Evolutionary conservation across 2,113 vertebrate species (phyloP).

Genomic region (Cromileptes altivelis): DNA sequence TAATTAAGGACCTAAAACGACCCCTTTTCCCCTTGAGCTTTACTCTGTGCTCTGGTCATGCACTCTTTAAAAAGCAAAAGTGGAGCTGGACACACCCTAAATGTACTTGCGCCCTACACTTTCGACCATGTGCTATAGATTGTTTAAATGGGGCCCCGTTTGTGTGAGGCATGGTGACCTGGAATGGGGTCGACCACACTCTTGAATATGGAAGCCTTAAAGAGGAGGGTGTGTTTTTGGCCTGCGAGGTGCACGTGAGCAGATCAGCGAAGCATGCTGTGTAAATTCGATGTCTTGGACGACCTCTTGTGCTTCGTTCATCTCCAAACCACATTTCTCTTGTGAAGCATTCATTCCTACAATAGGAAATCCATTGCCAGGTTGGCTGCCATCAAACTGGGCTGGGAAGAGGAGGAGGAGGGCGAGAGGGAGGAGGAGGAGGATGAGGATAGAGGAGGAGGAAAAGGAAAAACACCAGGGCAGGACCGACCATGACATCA

Average conservation of each 20-base stretch:
- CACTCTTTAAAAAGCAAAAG: too few relatives aligned
- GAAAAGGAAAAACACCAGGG: conserved; percentile 31
- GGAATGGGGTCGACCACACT: not conserved
- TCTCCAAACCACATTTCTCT: conserved; percentile 48
- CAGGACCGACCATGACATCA: conserved; percentile 52
- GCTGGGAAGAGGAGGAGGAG: conserved; percentile 12
- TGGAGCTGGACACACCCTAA: too few relatives aligned
- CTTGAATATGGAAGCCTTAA: not conserved
- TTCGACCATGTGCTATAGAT: too few relatives aligned
- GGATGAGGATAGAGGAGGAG: not conserved
- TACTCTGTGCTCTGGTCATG: too few relatives aligned
- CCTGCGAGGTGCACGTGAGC: not conserved
- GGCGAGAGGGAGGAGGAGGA: not conserved
- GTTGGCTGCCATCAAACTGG: not conserved
- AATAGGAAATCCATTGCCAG: conserved; percentile 33
- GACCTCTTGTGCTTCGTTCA: conserved; percentile 8
- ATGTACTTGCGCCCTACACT: too few relatives aligned
- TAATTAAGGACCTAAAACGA: too few relatives aligned
- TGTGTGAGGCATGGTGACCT: not conserved
- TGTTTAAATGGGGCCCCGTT: not conserved
- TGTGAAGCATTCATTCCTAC: conserved; percentile 19
- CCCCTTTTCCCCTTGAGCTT: too few relatives aligned
- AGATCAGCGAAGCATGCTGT: not conserved
- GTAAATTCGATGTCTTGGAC: conserved; percentile 21
- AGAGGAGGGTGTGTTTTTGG: not conserved